These are phyloP conservation scores for Auanema sp. DNA, from an alignment of 2,888 invertebrate genomes.

Conservation along the genomic window DNA sequence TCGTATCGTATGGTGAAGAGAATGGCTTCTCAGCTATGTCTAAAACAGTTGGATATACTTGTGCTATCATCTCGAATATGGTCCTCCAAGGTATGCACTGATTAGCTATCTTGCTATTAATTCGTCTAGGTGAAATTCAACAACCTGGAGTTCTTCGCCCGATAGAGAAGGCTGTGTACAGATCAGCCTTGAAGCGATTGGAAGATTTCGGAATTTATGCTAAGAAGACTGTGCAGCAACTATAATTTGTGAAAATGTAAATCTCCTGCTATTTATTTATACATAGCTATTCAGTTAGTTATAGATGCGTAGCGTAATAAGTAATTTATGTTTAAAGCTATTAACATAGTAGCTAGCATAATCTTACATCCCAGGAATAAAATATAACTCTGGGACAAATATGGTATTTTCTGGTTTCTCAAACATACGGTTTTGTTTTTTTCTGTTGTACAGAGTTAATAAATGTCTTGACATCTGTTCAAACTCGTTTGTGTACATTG, in stretches of 20 bases:
- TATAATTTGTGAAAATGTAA: slow-evolving; percentile 10
- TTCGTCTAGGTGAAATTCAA: slow-evolving; percentile 85
- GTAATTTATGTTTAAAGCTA: no score
- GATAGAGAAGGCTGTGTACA: slow-evolving; percentile 85
- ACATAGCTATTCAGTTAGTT: no score
- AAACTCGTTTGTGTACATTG: no score
- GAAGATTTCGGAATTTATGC: slow-evolving; percentile 66
- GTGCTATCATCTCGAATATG: slow-evolving; percentile 97
- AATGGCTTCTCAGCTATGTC: slow-evolving; percentile 88
- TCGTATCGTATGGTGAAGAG: slow-evolving; percentile 82
- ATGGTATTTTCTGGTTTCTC: no score
- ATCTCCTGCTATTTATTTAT: no score
- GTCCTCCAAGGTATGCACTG: slow-evolving; percentile 79
- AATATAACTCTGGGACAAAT: no score
- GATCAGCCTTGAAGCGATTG: slow-evolving; percentile 83
- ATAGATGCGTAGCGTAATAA: no score
- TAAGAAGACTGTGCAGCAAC: slow-evolving; percentile 45
- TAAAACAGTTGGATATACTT: slow-evolving; percentile 85
- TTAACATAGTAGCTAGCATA: no score
- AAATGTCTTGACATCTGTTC: no score
- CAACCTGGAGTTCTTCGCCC: slow-evolving; percentile 89
- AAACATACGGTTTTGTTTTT: no score
- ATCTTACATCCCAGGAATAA: no score
- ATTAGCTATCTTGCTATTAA: neutral
- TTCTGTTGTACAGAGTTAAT: no score